These are phyloP conservation scores for Drosophila mojavensis DNA, from an alignment of 1,140 invertebrate species.

Conservation along the genomic window DNA sequence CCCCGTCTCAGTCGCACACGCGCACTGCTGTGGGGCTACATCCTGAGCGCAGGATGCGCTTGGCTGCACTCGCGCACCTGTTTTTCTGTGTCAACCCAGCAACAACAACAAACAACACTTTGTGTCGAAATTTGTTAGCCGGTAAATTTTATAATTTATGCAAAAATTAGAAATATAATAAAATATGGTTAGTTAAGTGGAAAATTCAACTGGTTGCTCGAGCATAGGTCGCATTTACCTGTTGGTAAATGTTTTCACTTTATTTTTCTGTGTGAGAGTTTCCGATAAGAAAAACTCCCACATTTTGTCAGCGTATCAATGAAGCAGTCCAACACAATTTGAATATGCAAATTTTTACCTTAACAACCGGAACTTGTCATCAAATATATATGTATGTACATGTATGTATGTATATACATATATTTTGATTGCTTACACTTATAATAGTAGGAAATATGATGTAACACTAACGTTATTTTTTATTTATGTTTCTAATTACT, in stretches of 20 bases:
- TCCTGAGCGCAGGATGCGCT: slow-evolving; percentile 70
- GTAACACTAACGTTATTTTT: too few species aligned
- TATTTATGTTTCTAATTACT: too few species aligned
- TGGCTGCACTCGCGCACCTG: slow-evolving; percentile 68
- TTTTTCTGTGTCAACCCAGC: slow-evolving; percentile 32
- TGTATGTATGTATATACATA: background rate
- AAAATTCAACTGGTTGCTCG: slow-evolving; percentile 53
- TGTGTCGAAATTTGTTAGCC: slow-evolving; percentile 39
- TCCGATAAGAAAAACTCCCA: slow-evolving; percentile 57
- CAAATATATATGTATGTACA: background rate
- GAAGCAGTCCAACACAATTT: slow-evolving; percentile 17
- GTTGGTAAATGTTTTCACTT: slow-evolving; percentile 25
- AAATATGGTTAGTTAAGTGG: slow-evolving; percentile 33
- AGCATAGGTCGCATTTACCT: slow-evolving; percentile 16
- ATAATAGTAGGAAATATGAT: background rate
- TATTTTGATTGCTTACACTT: background rate
- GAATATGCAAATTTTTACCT: slow-evolving; percentile 33
- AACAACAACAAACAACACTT: slow-evolving; percentile 24
- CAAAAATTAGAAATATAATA: slow-evolving; percentile 38
- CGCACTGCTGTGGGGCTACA: slow-evolving; percentile 11
- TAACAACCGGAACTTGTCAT: slow-evolving; percentile 16
- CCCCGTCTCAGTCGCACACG: background rate
- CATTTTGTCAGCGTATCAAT: slow-evolving; percentile 33
- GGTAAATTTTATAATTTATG: slow-evolving; percentile 67
- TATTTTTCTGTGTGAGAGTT: slow-evolving; percentile 54